These are phyloP conservation scores for Hippasteria phrygiana DNA, from an alignment of 53 echinoderm and acorn worm species.

Conservation along the genomic window DNA sequence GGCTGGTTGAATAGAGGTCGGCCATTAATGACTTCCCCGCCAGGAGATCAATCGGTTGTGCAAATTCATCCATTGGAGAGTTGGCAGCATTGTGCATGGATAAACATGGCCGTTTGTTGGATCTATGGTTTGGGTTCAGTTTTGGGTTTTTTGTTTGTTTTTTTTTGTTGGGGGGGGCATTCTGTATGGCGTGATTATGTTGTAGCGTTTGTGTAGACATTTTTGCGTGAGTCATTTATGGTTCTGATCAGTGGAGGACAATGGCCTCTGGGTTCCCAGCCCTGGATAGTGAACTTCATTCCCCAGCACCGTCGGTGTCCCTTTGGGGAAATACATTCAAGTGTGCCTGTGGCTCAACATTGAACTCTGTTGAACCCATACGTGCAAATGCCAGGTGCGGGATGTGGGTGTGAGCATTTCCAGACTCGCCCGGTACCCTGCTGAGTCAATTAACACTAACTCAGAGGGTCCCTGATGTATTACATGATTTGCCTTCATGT, in stretches of 20 bases:
- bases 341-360: neutral
- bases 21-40: slow-evolving; percentile 27
- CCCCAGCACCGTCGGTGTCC: neutral
- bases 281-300: neutral
- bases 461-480: neutral
- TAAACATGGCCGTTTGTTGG: neutral
- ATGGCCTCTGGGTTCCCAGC: neutral
- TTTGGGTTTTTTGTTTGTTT: slow-evolving; percentile 4
- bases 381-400: neutral
- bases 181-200: slow-evolving; percentile 1
- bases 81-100: slow-evolving; percentile 7
- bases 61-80: slow-evolving; percentile 11
- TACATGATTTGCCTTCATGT: neutral
- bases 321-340: neutral
- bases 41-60: slow-evolving; percentile 50
- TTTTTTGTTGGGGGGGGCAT: neutral
- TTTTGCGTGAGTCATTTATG: slow-evolving; percentile 3
- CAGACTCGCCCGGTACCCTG: neutral
- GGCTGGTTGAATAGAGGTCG: neutral
- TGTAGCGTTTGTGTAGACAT: neutral
- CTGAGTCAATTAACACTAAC: neutral
- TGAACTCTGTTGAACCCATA: neutral
- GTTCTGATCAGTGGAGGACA: neutral
- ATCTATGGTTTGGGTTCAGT: slow-evolving; percentile 8
- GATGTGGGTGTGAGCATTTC: neutral